phyloP scores from a whole-genome alignment of 1,140 invertebrate genomes.

The Triops longicaudatus region DNA sequence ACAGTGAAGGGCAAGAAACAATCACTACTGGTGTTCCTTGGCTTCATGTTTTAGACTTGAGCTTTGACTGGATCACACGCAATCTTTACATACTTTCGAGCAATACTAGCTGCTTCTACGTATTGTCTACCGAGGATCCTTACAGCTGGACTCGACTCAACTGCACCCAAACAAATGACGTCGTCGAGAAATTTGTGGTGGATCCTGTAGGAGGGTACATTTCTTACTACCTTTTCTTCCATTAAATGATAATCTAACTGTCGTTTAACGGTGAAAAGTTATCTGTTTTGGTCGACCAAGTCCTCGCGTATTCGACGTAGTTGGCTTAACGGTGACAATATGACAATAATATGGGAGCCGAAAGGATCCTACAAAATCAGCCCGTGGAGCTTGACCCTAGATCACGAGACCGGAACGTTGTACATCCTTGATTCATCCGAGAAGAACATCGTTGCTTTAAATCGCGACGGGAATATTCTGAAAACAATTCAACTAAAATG shows the following conservation, averaged over 20 bases:
- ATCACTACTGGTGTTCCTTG: background rate
- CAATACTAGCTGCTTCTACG: background rate
- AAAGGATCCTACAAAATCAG: background rate
- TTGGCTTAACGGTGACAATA: background rate
- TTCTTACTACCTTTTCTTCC: background rate
- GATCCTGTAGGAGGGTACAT: background rate
- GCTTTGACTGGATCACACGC: background rate
- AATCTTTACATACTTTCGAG: background rate
- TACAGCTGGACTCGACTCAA: background rate
- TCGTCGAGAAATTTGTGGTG: background rate
- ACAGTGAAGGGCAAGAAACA: background rate
- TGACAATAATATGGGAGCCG: background rate
- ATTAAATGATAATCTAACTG: background rate
- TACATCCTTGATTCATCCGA: background rate
- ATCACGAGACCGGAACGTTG: background rate
- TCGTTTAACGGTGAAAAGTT: background rate
- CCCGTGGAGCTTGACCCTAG: background rate
- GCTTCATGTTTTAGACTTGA: background rate
- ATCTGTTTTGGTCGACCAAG: background rate
- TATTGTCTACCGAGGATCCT: background rate
- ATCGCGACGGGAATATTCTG: background rate
- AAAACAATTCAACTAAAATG: background rate
- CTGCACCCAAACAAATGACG: background rate
- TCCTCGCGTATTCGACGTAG: background rate
- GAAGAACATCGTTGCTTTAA: background rate